phyloP scores from a whole-genome alignment of 2,797 vertebrate genomes.

The Lagorchestes hirsutus region DNA sequence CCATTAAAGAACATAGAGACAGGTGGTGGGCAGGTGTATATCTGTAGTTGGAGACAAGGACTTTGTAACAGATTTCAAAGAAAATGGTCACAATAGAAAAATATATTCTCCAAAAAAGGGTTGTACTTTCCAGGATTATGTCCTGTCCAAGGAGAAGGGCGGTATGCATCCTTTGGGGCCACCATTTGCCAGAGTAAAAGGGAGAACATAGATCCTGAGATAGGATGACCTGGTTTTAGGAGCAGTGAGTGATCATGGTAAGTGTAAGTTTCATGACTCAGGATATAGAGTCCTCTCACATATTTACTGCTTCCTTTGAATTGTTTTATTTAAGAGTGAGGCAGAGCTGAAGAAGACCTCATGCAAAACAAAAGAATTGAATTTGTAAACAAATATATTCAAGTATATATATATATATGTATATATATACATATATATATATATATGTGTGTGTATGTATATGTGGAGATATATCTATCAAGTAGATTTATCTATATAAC shows the following conservation, averaged over 20 bases:
- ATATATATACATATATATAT: not conserved
- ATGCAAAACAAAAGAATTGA: not conserved
- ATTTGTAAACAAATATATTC: not conserved
- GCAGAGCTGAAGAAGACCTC: not conserved
- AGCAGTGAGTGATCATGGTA: not conserved
- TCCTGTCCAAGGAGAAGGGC: not conserved
- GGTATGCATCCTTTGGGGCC: not conserved
- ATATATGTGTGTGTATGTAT: no score
- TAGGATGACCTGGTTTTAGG: not conserved
- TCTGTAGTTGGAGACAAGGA: not conserved
- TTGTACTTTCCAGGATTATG: not conserved
- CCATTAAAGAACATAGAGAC: no score
- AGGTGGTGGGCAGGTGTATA: not conserved
- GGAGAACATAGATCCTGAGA: not conserved
- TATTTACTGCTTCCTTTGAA: not conserved
- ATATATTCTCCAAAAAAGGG: not conserved
- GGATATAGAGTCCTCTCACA: not conserved
- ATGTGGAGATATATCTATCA: not conserved
- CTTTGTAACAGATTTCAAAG: not conserved
- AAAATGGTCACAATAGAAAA: not conserved
- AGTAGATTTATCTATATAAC: not conserved
- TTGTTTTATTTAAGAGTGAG: not conserved
- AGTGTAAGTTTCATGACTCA: not conserved
- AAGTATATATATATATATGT: not conserved
- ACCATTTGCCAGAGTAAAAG: not conserved